Conservation (phyloP, 2,113 vertebrate genomes). For the Okapia johnstoni region DNA sequence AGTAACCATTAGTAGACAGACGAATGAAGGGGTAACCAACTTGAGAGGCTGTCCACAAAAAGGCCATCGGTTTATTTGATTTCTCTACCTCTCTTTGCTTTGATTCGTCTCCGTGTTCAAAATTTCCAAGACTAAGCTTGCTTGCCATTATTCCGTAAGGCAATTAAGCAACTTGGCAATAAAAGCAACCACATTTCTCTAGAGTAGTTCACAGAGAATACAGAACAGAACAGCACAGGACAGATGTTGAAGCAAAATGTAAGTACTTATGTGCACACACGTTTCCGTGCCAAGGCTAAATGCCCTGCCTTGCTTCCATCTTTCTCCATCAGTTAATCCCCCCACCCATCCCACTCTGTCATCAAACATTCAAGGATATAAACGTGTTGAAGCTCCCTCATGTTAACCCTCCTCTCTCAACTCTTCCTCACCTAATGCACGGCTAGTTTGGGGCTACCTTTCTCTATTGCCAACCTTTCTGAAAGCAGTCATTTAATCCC, state of each 20-base stretch:
- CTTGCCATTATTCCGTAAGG: constrained; percentile 47
- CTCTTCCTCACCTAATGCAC: background rate
- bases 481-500: background rate
- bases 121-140: background rate
- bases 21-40: background rate
- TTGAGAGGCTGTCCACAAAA: constrained; percentile 16
- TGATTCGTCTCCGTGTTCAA: constrained; percentile 20
- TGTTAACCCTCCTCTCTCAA: background rate
- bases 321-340: background rate
- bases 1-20: background rate
- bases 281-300: constrained; percentile 24
- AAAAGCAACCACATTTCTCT: constrained; percentile 44
- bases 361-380: background rate
- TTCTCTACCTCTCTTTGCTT: constrained; percentile 51
- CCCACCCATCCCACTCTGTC: background rate
- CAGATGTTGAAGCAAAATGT: background rate
- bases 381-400: background rate
- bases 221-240: background rate
- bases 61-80: constrained; percentile 62
- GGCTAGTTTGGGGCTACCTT: background rate
- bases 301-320: background rate
- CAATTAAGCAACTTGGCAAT: constrained; percentile 61
- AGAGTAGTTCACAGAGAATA: constrained; percentile 48
- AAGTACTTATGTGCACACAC: constrained; percentile 46
- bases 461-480: background rate